phyloP scores from a whole-genome alignment of 2,888 invertebrate genomes.

The Ennomos fuscantarius region DNA sequence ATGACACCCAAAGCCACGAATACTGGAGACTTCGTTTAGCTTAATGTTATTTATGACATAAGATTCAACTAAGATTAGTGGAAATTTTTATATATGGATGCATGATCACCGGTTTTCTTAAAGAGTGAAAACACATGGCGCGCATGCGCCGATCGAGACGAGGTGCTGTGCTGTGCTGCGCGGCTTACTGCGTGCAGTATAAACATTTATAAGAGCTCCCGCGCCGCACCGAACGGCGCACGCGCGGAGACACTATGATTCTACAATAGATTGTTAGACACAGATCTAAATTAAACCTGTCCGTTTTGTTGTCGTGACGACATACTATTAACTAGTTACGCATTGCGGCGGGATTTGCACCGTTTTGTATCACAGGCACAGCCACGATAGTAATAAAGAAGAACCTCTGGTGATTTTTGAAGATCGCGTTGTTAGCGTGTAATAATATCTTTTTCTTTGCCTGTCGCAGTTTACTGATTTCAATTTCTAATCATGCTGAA shows the following conservation, averaged over 20 bases:
- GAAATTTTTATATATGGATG: no score
- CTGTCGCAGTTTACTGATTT: constrained; percentile 14
- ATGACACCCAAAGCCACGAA: no score
- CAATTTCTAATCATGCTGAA: constrained; percentile 13
- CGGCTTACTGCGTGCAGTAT: constrained; percentile 46
- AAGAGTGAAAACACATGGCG: constrained; percentile 24
- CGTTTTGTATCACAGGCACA: constrained; percentile 39
- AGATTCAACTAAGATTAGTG: no score
- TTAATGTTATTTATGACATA: no score
- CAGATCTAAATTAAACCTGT: constrained; percentile 40
- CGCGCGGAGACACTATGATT: constrained; percentile 14
- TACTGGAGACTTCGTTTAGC: no score
- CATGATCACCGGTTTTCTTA: neutral
- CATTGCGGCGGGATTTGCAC: constrained; percentile 49
- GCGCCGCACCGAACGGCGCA: constrained; percentile 19
- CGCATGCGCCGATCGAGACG: constrained; percentile 48
- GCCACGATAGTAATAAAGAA: constrained; percentile 45
- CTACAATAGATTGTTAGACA: constrained; percentile 40
- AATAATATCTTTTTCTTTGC: neutral
- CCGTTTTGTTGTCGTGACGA: constrained; percentile 45
- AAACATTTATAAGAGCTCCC: constrained; percentile 41
- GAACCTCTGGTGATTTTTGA: constrained; percentile 35
- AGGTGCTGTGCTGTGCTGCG: neutral
- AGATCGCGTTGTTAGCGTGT: no score
- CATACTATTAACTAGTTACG: constrained; percentile 48